These are phyloP conservation scores for Ophiodon elongatus DNA, from an alignment of 2,113 vertebrate species.

Conservation along the genomic window DNA sequence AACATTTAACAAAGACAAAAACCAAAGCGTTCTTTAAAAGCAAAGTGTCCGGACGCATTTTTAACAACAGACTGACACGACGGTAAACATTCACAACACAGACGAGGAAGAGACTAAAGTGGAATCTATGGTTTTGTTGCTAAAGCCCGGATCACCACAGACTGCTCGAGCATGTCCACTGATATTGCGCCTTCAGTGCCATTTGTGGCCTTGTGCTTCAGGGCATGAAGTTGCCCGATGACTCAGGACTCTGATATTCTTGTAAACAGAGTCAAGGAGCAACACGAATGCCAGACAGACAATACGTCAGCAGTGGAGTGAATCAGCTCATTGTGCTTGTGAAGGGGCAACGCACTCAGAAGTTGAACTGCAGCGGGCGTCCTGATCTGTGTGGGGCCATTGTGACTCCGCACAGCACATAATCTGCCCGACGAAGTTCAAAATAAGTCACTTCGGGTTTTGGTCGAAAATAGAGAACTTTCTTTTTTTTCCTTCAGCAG, in stretches of 20 bases:
- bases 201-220: constrained; percentile 37
- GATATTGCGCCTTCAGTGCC: constrained; percentile 19
- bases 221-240: constrained; percentile 57
- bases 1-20: neutral
- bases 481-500: neutral
- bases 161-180: neutral
- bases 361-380: constrained; percentile 43
- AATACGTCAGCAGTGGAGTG: constrained; percentile 69
- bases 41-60: neutral
- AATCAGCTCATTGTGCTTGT: constrained; percentile 75
- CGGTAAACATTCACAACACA: neutral
- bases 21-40: neutral
- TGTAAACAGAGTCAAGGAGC: constrained; percentile 70
- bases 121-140: constrained; percentile 3
- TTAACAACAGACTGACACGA: neutral
- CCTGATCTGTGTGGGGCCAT: constrained; percentile 42
- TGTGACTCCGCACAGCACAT: constrained; percentile 13
- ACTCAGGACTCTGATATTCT: constrained; percentile 73
- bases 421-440: constrained; percentile 1
- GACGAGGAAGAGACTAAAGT: neutral
- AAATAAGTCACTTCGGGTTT: neutral
- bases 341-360: constrained; percentile 34
- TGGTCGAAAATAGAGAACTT: neutral
- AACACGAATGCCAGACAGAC: constrained; percentile 75
- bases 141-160: neutral